phyloP scores from a whole-genome alignment of 2,888 invertebrate species.

The Scotopteryx bipunctaria region DNA sequence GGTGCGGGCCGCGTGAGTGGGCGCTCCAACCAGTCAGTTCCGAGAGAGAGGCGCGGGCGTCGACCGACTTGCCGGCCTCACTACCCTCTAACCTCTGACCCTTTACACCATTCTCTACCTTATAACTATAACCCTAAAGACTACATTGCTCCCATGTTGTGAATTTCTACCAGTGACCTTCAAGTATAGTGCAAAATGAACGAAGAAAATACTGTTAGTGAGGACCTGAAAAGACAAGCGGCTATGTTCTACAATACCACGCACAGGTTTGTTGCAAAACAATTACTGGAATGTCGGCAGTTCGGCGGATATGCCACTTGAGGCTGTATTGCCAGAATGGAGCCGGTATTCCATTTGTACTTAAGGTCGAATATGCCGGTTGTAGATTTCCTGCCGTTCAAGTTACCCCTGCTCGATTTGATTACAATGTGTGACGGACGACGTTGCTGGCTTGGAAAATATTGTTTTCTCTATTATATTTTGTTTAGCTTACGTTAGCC shows the following conservation, averaged over 20 bases:
- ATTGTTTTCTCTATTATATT: constrained; percentile 4
- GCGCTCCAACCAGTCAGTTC: constrained; percentile 54
- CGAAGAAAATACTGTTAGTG: constrained; percentile 70
- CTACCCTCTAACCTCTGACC: constrained; percentile 47
- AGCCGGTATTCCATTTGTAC: constrained; percentile 16
- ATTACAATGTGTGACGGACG: constrained; percentile 16
- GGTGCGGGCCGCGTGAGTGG: constrained; percentile 63
- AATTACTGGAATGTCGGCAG: constrained; percentile 39
- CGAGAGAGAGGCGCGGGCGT: constrained; percentile 76
- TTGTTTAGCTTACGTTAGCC: background rate
- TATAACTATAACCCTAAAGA: constrained; percentile 34
- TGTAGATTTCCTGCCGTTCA: background rate
- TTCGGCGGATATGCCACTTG: constrained; percentile 43
- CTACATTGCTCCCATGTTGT: constrained; percentile 25
- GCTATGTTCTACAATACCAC: constrained; percentile 78
- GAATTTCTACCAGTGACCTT: constrained; percentile 42
- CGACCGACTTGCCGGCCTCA: constrained; percentile 64
- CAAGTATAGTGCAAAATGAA: constrained; percentile 58
- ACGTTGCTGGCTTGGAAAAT: background rate
- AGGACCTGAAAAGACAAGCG: constrained; percentile 75
- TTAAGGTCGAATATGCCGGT: constrained; percentile 26
- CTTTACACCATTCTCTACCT: constrained; percentile 27
- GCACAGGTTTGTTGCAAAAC: constrained; percentile 64
- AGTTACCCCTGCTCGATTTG: constrained; percentile 14
- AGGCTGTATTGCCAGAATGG: constrained; percentile 6